Evolutionary conservation across 2,113 vertebrate genomes (phyloP).

Genomic region (Danionella cerebrum): DNA sequence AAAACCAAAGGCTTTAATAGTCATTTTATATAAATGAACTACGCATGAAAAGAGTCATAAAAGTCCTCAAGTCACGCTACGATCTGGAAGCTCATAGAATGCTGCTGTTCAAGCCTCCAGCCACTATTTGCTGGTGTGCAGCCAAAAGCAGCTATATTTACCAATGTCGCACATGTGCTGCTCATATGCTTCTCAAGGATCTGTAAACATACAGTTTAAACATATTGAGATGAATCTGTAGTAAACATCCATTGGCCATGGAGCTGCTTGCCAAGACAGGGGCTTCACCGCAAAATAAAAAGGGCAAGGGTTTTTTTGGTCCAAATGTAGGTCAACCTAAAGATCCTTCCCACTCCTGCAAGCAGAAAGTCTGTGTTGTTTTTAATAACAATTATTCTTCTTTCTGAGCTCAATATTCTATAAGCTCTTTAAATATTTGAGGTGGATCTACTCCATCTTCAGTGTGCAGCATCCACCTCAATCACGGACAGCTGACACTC

Average conservation of each 20-base stretch:
- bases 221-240: conserved; percentile 37
- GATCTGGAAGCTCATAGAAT: conserved; percentile 55
- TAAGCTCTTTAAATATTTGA: too few relatives aligned
- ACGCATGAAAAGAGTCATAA: conserved; percentile 47
- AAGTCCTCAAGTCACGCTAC: conserved; percentile 53
- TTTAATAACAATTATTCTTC: too few relatives aligned
- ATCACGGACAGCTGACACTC: too few relatives aligned
- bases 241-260: conserved; percentile 53
- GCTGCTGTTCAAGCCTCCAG: conserved; percentile 44
- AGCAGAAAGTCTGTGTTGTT: conserved; percentile 12
- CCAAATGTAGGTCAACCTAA: conserved; percentile 61
- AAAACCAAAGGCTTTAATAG: conserved; percentile 58
- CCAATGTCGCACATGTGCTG: conserved; percentile 41
- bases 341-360: conserved; percentile 22
- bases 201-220: conserved; percentile 48
- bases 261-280: conserved; percentile 38
- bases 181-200: conserved; percentile 37
- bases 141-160: conserved; percentile 52
- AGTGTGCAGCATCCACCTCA: too few relatives aligned
- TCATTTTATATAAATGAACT: conserved; percentile 56
- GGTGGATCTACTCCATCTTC: too few relatives aligned
- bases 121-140: conserved; percentile 39
- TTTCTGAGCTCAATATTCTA: too few relatives aligned
- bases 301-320: conserved; percentile 47
- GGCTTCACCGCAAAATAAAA: conserved; percentile 50